These are phyloP conservation scores for Helicolenus hilgendorfi DNA, from an alignment of 2,797 vertebrate genomes.

Conservation along the genomic window DNA sequence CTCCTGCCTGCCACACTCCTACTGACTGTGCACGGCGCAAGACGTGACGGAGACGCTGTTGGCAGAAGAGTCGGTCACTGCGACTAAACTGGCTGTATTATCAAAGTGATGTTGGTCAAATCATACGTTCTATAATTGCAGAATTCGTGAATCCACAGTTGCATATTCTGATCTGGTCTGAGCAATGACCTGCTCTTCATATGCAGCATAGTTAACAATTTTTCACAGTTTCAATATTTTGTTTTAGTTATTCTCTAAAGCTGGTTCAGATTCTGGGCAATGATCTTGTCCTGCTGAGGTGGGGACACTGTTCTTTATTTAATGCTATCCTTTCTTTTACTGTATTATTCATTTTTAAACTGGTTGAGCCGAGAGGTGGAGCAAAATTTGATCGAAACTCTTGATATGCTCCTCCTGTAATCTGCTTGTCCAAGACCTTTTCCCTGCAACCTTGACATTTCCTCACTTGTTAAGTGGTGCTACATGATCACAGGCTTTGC, in stretches of 20 bases:
- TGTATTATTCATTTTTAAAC: slow-evolving; percentile 24
- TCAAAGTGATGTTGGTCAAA: not conserved
- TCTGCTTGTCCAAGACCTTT: slow-evolving; percentile 53
- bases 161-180: not conserved
- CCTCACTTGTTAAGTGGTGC: slow-evolving; percentile 27
- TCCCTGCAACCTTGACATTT: slow-evolving; percentile 72
- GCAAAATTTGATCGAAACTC: slow-evolving; percentile 19
- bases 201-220: not conserved
- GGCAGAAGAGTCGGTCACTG: no score
- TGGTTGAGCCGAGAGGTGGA: not conserved
- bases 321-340: not conserved
- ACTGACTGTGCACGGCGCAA: no score
- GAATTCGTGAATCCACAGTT: not conserved
- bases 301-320: slow-evolving; percentile 15
- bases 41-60: no score
- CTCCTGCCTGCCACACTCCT: no score
- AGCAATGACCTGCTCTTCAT: not conserved
- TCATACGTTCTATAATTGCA: not conserved
- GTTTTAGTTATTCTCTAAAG: not conserved
- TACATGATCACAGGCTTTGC: slow-evolving; percentile 35
- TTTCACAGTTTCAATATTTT: not conserved
- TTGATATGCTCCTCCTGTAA: slow-evolving; percentile 21
- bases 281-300: not conserved
- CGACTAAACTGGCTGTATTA: not conserved
- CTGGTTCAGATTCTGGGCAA: slow-evolving; percentile 13